These are phyloP conservation scores for Herpetotheres cachinnans DNA, from an alignment of 2,113 vertebrate genomes.

Conservation along the genomic window DNA sequence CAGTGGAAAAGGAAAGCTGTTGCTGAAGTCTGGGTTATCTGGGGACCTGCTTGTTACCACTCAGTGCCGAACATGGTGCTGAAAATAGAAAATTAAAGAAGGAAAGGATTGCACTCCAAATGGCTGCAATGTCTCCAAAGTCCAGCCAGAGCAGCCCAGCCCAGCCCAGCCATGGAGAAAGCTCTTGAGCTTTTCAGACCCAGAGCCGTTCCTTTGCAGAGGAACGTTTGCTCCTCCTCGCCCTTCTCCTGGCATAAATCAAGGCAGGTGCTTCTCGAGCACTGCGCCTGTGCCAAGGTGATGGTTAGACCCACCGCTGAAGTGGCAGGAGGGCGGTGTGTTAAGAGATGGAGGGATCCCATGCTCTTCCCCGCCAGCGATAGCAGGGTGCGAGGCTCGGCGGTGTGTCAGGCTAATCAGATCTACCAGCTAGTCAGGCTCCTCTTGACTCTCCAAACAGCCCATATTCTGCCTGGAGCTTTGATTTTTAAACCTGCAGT, in stretches of 20 bases:
- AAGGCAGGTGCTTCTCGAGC: neutral
- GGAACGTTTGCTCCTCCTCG: too few relatives aligned
- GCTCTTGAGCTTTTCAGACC: neutral
- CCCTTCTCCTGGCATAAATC: rapidly evolving
- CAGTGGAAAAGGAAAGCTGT: neutral
- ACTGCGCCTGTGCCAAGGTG: neutral
- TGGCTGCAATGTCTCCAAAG: rapidly evolving
- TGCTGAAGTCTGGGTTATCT: neutral
- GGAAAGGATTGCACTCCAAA: neutral
- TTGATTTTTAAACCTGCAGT: neutral
- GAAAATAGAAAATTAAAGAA: neutral
- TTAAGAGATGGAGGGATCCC: neutral
- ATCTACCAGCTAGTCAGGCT: neutral
- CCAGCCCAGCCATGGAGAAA: neutral
- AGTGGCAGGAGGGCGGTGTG: neutral
- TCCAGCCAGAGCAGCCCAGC: neutral
- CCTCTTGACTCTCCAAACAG: neutral
- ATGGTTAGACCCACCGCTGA: neutral
- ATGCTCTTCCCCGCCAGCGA: rapidly evolving
- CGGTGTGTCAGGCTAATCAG: neutral
- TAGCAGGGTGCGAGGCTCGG: neutral
- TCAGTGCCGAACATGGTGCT: neutral
- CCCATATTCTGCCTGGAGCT: neutral
- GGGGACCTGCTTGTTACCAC: neutral
- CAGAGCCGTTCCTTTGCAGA: neutral